Evolutionary conservation across 1,140 invertebrate genomes (phyloP).

Genomic region (Nixonia krombeini): DNA sequence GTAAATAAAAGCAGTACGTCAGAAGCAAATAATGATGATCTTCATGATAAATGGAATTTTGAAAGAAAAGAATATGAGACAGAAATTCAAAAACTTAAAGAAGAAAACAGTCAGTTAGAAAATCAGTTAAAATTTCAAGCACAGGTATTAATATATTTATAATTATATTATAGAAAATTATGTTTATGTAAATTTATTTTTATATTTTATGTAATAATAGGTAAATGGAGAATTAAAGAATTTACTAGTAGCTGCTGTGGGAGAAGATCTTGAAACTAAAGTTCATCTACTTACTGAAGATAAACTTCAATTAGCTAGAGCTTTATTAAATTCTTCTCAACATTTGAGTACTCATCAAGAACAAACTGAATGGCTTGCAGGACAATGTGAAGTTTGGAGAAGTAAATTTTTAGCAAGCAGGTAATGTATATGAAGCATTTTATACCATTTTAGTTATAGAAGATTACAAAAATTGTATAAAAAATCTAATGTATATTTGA

Average conservation of each 20-base stretch:
- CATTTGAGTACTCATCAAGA: constrained; percentile 90
- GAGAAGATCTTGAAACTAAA: constrained; percentile 90
- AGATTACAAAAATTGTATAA: background rate
- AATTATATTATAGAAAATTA: constrained; percentile 1
- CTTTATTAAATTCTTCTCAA: constrained; percentile 87
- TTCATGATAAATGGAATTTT: constrained; percentile 55
- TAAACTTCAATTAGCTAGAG: constrained; percentile 87
- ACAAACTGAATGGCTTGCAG: constrained; percentile 91
- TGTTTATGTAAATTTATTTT: no score
- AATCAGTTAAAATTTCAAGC: constrained; percentile 81
- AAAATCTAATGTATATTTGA: background rate
- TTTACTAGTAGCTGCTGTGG: constrained; percentile 92
- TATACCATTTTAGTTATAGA: constrained; percentile 18
- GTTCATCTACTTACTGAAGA: constrained; percentile 93
- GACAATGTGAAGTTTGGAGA: constrained; percentile 95
- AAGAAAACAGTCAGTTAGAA: constrained; percentile 77
- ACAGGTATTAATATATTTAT: constrained; percentile 62
- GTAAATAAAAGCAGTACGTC: constrained; percentile 48
- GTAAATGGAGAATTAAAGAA: constrained; percentile 95
- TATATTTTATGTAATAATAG: constrained; percentile 70
- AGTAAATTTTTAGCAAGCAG: constrained; percentile 95
- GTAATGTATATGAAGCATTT: no score
- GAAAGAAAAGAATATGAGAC: constrained; percentile 67
- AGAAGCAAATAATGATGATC: constrained; percentile 24
- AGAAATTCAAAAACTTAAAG: constrained; percentile 75